Base-by-base conservation (phyloP, 2,888 invertebrate species). In the Conistra vaccinii region DNA sequence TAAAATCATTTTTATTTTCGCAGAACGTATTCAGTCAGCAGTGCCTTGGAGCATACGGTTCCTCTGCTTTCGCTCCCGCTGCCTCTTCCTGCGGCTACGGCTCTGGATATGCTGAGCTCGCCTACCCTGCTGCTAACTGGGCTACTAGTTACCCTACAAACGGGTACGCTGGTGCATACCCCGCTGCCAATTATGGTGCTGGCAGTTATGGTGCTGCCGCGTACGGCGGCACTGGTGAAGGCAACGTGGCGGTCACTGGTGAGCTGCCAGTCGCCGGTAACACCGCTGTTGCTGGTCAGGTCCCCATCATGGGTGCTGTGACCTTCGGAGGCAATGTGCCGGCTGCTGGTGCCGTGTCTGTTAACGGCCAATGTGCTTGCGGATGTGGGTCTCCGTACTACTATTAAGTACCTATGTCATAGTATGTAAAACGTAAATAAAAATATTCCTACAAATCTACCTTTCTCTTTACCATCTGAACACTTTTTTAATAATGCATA, bases 311-410 rank as follows among this genome's bases (percentile, higher is more conserved):
- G 66, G 66, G 66, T 0, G 51, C 66, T 35, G 87, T 91, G 5
- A 71, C 68, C 63, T 91, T 89, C 71, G 73, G 76, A 10, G 91
- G 91, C 5, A 26, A 65, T 20, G 84, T 90, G 26, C 84, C 89
- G 0, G 91, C 91, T 42, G 87, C 79, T 65, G 91, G 90, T 35
- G 74, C 79, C 3, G 89, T 90, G 17, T 81, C 88, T 51, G 82
- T 90, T 29, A 65, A 82, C 23, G 90, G 88, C 1, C 67, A 73
- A 32, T 88, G 89, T 68, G 81, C 87, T 0, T 90, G 88, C 14
- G 80, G 76, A 23, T 83, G 83, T 26, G 74, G 72, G 1, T 55
- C 61, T 20, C 71, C 63, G 0, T 57, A 39, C 53, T 73, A 73
- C 53, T 80, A 63, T 35, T 74, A 74, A 39, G 14, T n/a, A 20